Base-by-base conservation (phyloP, 2,113 vertebrate genomes). In the Cebus imitator region DNA sequence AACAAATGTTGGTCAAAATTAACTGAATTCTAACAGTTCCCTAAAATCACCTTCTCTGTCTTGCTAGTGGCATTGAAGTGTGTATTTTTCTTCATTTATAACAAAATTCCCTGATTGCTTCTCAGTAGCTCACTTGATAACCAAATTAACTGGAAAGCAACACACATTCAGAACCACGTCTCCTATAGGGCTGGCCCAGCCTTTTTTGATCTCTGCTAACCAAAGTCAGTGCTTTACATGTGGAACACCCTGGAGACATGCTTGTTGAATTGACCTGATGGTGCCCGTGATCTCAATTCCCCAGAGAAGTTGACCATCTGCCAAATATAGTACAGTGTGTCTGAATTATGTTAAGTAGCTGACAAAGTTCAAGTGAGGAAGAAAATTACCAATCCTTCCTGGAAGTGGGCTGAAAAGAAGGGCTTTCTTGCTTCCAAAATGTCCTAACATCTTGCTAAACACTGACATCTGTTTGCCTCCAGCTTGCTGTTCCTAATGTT, bases 391-490 rank as follows among this genome's bases (percentile, higher is more conserved):
- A 90, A 82, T 87, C 20, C 57, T 76, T 97, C 91, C 97, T 97
- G 95, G 84, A 96, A 96, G 66, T 94, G 80, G 76, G 95, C 70
- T 70, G 88, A 95, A 92, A 91, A 91, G 83, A 87, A 96, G 79
- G 91, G 79, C 75, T 93, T 95, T 90, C 83, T 94, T 97, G 70
- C 94, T 96, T 97, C 94, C 84, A 93, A 97, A 97, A 93, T 92
- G 96, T 95, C 96, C 98, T 93, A 95, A 96, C 87, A 97, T 97
- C 96, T 98, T 97, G 92, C 97, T 95, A 97, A 97, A 97, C 82
- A 90, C 91, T 95, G 97, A 95, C 97, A 97, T 98, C 98, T 97
- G 97, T 97, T 98, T 98, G 97, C 96, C 95, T 98, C 91, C 97
- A 97, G 97, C 95, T 97, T 97, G 93, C 95, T 79, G 87, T 66